Base-by-base conservation (phyloP, 1,140 invertebrate species). In the Camponotus vicinus region DNA sequence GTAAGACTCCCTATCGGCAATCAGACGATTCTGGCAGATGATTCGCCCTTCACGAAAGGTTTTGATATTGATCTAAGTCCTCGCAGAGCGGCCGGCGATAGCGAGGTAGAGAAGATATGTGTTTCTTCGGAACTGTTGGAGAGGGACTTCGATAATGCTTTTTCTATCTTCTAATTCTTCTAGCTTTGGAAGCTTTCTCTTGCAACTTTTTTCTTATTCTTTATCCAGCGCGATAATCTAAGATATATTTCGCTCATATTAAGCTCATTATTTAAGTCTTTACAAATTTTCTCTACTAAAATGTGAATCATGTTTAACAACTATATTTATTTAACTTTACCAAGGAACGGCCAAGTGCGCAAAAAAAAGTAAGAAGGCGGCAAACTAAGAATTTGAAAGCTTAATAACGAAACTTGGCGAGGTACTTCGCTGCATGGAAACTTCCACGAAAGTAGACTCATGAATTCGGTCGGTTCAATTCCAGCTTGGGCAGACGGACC, bases 391-490 rank as follows among this genome's bases (percentile, higher is more conserved):
- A 85, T 89, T 76, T 85, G 49, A 59, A 70, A 73, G 77, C 63
- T 76, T 78, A 70, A 66, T 88, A 63, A 13, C 27, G 66, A 70
- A 89, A 89, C 64, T 89, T 89, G 15, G 21, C 55, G 61, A 85
- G 85, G 76, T 32, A 57, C 85, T 86, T 49, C 15, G 82, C 11
- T 61, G 64, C 37, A 8, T n/a, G 40, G 34, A 71, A 90, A 87
- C 15, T 87, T 89, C 15, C n/a, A 34, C n/a, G 52, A 82, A 90
- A 90, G 79, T 86, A 88, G 78, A 76, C 86, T 85, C 85, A 77
- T 78, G 86, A 90, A 90, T 90, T 85, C 61, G 63, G 71, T 63
- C 84, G 80, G 69, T 89, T 77, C 88, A 89, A 88, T 89, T 85
- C 55, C 32, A 59, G 69, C 45, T 18, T 32, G 37, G 37, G 34